Base-by-base conservation (phyloP, 2,888 invertebrate species). In the Lasius platythorax region DNA sequence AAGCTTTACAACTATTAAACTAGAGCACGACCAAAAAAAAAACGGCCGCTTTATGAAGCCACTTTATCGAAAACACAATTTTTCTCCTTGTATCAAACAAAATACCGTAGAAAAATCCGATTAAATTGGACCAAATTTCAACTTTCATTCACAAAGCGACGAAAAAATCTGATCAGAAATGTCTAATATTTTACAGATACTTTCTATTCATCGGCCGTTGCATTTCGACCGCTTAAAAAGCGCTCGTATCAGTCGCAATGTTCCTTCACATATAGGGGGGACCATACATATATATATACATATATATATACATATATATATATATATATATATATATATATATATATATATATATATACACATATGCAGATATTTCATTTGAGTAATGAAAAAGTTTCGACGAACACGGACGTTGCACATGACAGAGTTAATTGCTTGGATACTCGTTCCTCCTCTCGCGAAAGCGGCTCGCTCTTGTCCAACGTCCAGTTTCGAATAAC, bases 381-480 rank as follows among this genome's bases (percentile, higher is more conserved):
- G 87, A 84, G 84, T 76, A 66, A 72, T 63, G 75, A 78, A 84
- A 85, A 63, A 74, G 85, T 76, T 83, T 73, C 67, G 83, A 75
- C 67, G 74, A 83, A 82, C 85, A 81, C 76, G 83, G 82, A 76
- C 84, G 61, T 84, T 67, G 81, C 67, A 64, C 82, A 82, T 73
- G 81, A 50, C 66, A 74, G 73, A 75, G 79, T 81, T 81, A 81
- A 81, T 81, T 81, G 79, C 79, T 81, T 81, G 79, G 79, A 75
- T 79, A 79, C 75, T 82, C 84, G 79, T 83, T 84, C 75, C 85
- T 85, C 70, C 61, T 83, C 82, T 86, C 86, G 84, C 85, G 87
- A 83, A 81, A 75, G 78, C 87, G 67, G 84, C 87, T 83, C 66
- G 79, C 89, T 88, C 88, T 89, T 88, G 90, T 90, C 72, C 79